phyloP scores from a whole-genome alignment of 2,113 vertebrate species.

The Athene noctua region DNA sequence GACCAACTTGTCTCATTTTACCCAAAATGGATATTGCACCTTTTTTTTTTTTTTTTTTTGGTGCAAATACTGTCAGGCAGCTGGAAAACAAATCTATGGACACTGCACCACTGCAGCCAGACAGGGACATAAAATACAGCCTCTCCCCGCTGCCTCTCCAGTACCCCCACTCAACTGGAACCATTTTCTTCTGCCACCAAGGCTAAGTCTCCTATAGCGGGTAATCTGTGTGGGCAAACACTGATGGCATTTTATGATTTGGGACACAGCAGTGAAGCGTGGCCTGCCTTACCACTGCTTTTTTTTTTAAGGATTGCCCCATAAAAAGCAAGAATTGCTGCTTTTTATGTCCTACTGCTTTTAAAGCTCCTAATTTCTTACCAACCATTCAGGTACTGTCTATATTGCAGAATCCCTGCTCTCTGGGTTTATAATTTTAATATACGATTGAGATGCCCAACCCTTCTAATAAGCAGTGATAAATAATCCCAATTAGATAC shows the following conservation, averaged over 20 bases:
- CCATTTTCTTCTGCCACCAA: background rate
- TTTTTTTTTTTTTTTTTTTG: background rate
- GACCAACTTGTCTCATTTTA: background rate
- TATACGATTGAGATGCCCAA: background rate
- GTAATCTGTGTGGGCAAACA: rapidly evolving
- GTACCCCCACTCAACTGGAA: background rate
- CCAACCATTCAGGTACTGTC: rapidly evolving
- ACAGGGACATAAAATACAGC: background rate
- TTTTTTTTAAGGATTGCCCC: background rate
- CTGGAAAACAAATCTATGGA: background rate
- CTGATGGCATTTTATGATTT: background rate
- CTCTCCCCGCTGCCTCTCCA: background rate
- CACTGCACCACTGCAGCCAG: rapidly evolving
- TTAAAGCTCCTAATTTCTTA: background rate
- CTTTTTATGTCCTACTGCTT: background rate
- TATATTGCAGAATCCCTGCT: background rate
- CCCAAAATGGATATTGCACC: background rate
- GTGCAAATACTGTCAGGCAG: background rate
- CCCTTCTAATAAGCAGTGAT: background rate
- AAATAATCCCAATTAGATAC: conserved; percentile 8
- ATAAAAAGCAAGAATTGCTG: background rate
- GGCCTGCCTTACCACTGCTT: background rate
- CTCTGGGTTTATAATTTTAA: background rate
- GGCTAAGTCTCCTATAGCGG: background rate
- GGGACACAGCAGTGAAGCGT: background rate